Percentiles rank a stretch among this genome's conserved stretches.
phyloP scores from a whole-genome alignment of 53 echinoderm and acorn worm genomes.

The Holothuria leucospilota region DNA sequence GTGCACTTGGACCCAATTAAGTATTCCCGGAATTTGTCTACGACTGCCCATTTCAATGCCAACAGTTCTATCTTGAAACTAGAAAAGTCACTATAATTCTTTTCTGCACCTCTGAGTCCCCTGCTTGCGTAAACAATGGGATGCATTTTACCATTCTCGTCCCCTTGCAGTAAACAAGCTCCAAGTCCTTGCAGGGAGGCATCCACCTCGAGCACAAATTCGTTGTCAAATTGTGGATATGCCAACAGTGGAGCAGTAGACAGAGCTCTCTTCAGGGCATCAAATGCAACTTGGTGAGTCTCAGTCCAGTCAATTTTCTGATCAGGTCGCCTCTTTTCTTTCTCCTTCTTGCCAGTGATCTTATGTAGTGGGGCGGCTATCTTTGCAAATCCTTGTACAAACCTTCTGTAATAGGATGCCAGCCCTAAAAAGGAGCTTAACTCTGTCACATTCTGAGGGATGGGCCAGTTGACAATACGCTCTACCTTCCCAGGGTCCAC shows the following conservation, averaged over 20 bases:
- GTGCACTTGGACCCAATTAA: constrained; percentile 19
- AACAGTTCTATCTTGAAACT: constrained; percentile 70
- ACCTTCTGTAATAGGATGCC: constrained; percentile 69
- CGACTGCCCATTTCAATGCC: constrained; percentile 58
- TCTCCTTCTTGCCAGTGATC: constrained; percentile 33
- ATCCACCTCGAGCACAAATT: constrained; percentile 47
- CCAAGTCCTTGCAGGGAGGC: constrained; percentile 45
- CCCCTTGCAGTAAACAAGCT: constrained; percentile 42
- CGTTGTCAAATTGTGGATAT: constrained; percentile 47
- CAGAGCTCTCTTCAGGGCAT: constrained; percentile 34
- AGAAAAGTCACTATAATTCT: constrained; percentile 49
- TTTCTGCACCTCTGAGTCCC: constrained; percentile 53
- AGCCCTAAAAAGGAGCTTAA: constrained; percentile 59
- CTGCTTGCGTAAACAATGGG: constrained; percentile 52
- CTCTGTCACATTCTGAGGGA: constrained; percentile 19
- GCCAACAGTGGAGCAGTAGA: constrained; percentile 49
- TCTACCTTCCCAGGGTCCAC: constrained; percentile 55
- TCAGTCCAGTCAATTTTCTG: constrained; percentile 16
- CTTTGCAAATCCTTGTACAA: constrained; percentile 50
- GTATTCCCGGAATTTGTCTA: constrained; percentile 60
- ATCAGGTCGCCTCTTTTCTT: not conserved
- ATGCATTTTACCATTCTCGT: constrained; percentile 39
- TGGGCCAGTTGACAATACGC: constrained; percentile 49
- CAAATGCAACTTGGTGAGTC: constrained; percentile 18
- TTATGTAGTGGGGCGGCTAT: constrained; percentile 56